A percentile compares a stretch with the other conserved stretches of the same genome.
These are phyloP conservation scores for Premnoplex brunnescens DNA, from an alignment of 2,797 vertebrate species.

Conservation along the genomic window DNA sequence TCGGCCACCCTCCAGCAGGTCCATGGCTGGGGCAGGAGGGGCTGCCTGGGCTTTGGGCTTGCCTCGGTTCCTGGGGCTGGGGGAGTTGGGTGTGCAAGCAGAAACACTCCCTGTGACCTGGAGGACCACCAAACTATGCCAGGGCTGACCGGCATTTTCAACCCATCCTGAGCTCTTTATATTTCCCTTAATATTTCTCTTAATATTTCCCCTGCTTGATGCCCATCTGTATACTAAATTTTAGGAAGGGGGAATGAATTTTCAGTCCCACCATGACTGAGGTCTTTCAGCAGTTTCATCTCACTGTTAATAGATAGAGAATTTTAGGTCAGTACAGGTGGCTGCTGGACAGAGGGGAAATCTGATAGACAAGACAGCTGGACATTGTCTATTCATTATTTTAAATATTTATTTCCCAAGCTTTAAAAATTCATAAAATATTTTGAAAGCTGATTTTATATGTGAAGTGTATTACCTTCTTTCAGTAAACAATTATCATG, in stretches of 20 bases:
- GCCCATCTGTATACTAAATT: not conserved
- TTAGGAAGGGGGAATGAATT: not conserved
- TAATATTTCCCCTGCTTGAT: not conserved
- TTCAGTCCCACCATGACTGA: not conserved
- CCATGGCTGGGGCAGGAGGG: fast-evolving
- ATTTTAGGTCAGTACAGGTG: not conserved
- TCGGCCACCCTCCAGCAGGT: fast-evolving
- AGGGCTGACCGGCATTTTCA: not conserved
- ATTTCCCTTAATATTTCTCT: not conserved
- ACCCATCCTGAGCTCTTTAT: not conserved
- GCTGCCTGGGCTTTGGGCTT: fast-evolving
- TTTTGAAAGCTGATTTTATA: not conserved
- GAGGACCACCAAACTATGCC: not conserved
- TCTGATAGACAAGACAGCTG: not conserved
- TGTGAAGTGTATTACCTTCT: not conserved
- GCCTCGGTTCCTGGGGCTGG: not conserved
- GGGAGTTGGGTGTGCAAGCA: fast-evolving
- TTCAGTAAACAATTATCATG: not conserved
- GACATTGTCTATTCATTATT: not conserved
- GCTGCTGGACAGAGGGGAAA: not conserved
- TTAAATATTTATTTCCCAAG: not conserved
- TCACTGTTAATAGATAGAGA: not conserved
- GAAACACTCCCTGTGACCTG: not conserved
- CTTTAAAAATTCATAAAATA: not conserved
- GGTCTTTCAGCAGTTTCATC: not conserved